Evolutionary conservation across 2,888 invertebrate species (phyloP).

Genomic region (Helicoverpa assulta): DNA sequence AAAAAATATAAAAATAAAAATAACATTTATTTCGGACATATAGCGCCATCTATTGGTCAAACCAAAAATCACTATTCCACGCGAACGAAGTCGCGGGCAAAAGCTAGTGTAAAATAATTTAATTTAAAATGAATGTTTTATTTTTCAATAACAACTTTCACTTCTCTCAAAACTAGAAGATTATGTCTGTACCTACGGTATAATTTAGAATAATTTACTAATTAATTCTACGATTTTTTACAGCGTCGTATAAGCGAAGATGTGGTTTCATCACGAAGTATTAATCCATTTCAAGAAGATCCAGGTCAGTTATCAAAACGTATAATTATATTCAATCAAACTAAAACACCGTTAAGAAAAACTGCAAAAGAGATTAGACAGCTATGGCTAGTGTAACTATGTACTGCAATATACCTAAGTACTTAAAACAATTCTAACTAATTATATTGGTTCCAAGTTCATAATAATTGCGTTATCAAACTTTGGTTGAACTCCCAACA

Average conservation of each 20-base stretch:
- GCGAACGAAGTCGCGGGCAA: no score
- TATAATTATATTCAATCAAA: not conserved
- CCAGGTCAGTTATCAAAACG: constrained; percentile 68
- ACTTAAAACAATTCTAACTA: constrained; percentile 3
- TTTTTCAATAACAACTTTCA: no score
- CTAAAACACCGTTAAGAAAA: no score
- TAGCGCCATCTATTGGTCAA: no score
- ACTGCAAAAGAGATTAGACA: no score
- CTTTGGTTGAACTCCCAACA: constrained; percentile 22
- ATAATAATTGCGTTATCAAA: constrained; percentile 30
- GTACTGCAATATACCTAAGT: not conserved
- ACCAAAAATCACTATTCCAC: no score
- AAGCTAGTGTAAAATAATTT: no score
- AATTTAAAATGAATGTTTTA: no score
- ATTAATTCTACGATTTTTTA: not conserved
- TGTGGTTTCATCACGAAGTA: constrained; percentile 72
- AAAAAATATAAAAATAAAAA: no score
- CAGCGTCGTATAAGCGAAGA: constrained; percentile 79
- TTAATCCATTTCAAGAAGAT: constrained; percentile 74
- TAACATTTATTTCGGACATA: no score
- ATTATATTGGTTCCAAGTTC: constrained; percentile 14
- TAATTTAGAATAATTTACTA: not conserved
- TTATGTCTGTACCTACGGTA: not conserved
- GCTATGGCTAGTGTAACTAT: not conserved
- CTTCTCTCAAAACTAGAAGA: no score